Evolutionary conservation across 2,113 vertebrate species (phyloP), one percentile per base, ranked within the genome.

Genomic region (Serinus canaria): DNA sequence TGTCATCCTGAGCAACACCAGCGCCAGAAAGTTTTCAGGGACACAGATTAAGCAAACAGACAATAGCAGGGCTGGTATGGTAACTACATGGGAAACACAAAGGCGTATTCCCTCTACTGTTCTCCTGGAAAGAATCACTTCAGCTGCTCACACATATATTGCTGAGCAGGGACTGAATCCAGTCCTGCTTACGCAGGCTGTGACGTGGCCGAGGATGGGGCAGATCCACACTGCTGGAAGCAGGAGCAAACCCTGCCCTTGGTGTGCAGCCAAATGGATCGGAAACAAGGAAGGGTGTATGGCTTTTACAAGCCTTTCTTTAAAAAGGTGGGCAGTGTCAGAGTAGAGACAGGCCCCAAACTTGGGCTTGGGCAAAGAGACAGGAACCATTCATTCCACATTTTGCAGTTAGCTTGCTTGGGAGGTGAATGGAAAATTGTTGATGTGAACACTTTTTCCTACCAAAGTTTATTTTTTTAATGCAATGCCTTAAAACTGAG

Each of bases 261-360:
- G 77, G 56, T 91, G 53, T 60, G 68, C 60, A 79, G 89, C 80
- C 89, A 94, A 56, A 70, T 0, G 10, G 23, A 62, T 28, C 0
- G 4, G 93, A 91, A 94, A 94, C 44, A 60, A 44, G 52, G 80
- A 78, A 90, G 73, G 37, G 62, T 33, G 52, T 49, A 56, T 2
- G 41, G 75, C 70, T 94, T 95, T 95, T 87, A 92, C 1, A 9
- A 94, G 77, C 27, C 63, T 87, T 82, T 81, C 77, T 83, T 81
- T 3, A 52, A 90, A 89, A 83, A 78, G 35, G 56, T 59, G 77
- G 56, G 46, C 22, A 55, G 59, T 44, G 60, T 83, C 60, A 62
- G 69, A 47, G 30, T 70, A 96, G 63, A 90, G 44, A 55, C 64
- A 70, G 74, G 24, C 39, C 80, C 58, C 58, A 92, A 75, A 92